These are phyloP conservation scores for Tiliacea aurago DNA, from an alignment of 2,888 invertebrate genomes.

Conservation along the genomic window DNA sequence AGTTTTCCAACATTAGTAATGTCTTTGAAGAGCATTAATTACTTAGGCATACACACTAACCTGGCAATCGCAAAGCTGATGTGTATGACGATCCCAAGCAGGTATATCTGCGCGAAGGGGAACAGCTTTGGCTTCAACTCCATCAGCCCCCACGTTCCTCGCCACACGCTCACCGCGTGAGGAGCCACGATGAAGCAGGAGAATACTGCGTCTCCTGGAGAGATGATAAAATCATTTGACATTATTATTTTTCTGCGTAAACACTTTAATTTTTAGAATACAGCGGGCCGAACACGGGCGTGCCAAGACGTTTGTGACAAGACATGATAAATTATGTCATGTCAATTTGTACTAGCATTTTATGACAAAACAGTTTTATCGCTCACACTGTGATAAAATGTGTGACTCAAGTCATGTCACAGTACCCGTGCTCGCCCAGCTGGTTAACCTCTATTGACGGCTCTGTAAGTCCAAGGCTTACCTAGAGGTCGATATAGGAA, in stretches of 20 bases:
- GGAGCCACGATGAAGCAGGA: slow-evolving; percentile 92
- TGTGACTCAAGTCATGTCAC: too few species aligned
- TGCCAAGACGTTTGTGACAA: too few species aligned
- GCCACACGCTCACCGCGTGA: slow-evolving; percentile 95
- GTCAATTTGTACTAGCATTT: too few species aligned
- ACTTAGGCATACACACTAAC: slow-evolving; percentile 65
- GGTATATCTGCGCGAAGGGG: slow-evolving; percentile 87
- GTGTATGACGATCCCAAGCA: slow-evolving; percentile 89
- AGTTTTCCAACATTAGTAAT: background rate
- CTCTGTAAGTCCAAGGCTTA: background rate
- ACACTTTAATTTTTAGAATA: background rate
- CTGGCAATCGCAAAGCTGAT: slow-evolving; percentile 90
- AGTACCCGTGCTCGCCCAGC: too few species aligned
- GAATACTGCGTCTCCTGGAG: slow-evolving; percentile 81
- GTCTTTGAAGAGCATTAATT: background rate
- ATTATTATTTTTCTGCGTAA: background rate
- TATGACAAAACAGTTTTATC: too few species aligned
- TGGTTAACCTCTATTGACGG: background rate
- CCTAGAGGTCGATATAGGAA: background rate
- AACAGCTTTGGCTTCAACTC: slow-evolving; percentile 92
- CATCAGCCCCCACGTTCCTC: slow-evolving; percentile 95
- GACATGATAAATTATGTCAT: too few species aligned
- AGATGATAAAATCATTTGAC: background rate
- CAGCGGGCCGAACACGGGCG: too few species aligned
- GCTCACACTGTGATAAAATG: too few species aligned